Evolutionary conservation across 2,113 vertebrate genomes (phyloP), one percentile per base, ranked within the genome.

Genomic region (Clupea harengus): DNA sequence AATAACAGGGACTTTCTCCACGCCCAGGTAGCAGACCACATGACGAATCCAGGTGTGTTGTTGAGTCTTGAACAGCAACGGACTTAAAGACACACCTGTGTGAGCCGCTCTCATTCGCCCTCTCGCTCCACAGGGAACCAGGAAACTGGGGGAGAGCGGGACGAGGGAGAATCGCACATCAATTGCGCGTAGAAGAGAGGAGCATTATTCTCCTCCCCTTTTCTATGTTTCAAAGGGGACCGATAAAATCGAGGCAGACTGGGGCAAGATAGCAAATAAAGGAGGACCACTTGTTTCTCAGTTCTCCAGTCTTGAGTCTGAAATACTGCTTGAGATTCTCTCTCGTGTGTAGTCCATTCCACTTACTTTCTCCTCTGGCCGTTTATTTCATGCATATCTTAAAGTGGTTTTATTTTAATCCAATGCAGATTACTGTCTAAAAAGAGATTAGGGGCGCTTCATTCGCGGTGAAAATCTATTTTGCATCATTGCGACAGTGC

Each of bases 21-120:
- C 95, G 94, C 95, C 95, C 95, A 96, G 94, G 94, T 96, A 92
- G 82, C 85, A 86, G 92, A 92, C 95, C 95, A 96, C 94, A 92
- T 96, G 95, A 91, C 92, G 47, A 84, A 85, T 91, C 93, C 95
- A 96, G 95, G 95, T 96, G 93, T 89, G 89, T 81, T 78, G 72
- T 78, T 78, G 72, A 78, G 72, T 78, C 28, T 78, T 78, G 28
- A 78, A 78, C 28, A 78, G 72, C 72, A 78, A 81, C 88, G 83
- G 83, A 50, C 83, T 88, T 83, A 82, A 50, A 82, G 87, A 87
- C 91, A 95, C 93, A 94, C 95, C 94, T 94, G 93, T 94, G 93
- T 93, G 94, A 93, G 91, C 91, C 84, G 89, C 87, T 90, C 89
- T 88, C 91, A 88, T 86, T 88, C 89, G 83, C 85, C 83, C 87